Percentiles rank a stretch among this genome's conserved stretches.
Conservation (phyloP, 2,797 vertebrate species). For the Heliangelus exortis region DNA sequence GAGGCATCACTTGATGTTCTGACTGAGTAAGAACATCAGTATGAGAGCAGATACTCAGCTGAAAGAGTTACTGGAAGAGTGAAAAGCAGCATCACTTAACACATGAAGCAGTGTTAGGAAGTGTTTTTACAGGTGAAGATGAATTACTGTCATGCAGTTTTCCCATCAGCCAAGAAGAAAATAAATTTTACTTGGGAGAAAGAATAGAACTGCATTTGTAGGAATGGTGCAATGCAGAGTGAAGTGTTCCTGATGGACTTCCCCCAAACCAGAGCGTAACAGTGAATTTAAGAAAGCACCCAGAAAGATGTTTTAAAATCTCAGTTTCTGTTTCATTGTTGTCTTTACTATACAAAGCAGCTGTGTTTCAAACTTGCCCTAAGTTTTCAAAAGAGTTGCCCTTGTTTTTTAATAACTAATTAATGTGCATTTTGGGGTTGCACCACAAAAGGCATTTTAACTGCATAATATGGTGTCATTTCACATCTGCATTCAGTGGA, state of each 20-base stretch:
- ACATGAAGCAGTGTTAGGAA: background rate
- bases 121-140: background rate
- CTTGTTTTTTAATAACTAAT: background rate
- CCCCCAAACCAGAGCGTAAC: rapidly evolving
- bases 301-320: background rate
- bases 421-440: background rate
- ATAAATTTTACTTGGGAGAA: background rate
- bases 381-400: background rate
- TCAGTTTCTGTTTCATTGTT: background rate
- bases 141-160: background rate
- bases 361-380: background rate
- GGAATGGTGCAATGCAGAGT: slow-evolving; percentile 23
- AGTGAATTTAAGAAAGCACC: background rate
- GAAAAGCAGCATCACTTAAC: background rate
- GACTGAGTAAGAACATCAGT: background rate
- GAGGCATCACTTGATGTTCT: background rate
- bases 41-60: background rate
- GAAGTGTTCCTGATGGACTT: background rate
- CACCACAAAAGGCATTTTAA: background rate
- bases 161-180: background rate
- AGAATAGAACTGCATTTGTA: background rate
- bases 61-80: background rate
- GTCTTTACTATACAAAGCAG: background rate
- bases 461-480: background rate
- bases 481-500: background rate